These are phyloP conservation scores for Genyomyrus donnyi DNA, from an alignment of 2,113 vertebrate genomes.

Conservation along the genomic window DNA sequence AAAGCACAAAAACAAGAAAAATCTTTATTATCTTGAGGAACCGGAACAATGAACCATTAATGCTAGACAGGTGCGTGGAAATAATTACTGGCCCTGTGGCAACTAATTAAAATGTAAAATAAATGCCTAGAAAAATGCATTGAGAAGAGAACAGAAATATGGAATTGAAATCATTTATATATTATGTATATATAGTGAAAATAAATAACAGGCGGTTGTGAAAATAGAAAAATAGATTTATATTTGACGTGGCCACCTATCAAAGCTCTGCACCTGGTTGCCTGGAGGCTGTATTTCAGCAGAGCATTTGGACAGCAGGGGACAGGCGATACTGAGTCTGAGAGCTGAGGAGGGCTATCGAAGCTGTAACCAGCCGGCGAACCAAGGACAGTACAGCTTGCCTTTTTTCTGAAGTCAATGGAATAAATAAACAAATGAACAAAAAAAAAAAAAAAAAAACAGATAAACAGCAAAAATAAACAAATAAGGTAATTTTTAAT, in stretches of 20 bases:
- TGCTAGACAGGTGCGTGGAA: background rate
- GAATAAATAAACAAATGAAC: background rate
- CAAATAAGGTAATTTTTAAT: background rate
- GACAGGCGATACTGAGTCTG: background rate
- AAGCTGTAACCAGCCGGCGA: background rate
- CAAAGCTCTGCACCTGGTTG: background rate
- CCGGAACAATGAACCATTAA: background rate
- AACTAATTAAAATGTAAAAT: constrained; percentile 4
- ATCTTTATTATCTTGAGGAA: background rate
- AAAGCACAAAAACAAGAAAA: background rate
- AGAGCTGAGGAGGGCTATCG: background rate
- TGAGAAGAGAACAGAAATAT: background rate
- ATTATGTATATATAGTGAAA: background rate
- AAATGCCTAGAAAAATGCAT: background rate
- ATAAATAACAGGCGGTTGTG: background rate
- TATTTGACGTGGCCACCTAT: background rate
- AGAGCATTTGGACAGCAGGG: background rate
- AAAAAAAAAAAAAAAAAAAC: background rate
- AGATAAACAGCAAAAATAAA: background rate
- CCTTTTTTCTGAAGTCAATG: background rate
- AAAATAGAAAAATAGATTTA: background rate
- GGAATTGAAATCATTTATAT: background rate
- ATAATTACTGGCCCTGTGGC: background rate
- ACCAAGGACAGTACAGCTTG: background rate
- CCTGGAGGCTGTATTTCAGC: background rate